Base-by-base conservation (phyloP, 2,113 vertebrate species). In the Echinops telfairi region DNA sequence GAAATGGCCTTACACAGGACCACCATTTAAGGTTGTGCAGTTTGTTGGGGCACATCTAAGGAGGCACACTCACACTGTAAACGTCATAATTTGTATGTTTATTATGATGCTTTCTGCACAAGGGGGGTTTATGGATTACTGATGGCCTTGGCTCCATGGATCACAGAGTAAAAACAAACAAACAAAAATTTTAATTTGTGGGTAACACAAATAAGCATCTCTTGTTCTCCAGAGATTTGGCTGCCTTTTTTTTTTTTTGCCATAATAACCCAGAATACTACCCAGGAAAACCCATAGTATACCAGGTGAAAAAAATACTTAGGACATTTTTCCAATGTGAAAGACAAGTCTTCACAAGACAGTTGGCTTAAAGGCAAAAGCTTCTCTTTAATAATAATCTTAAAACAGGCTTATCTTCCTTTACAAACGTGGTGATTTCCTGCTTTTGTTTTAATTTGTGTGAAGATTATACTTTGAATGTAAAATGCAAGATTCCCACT, bases 391-490 rank as follows among this genome's bases (percentile, higher is more conserved):
- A 68, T 31, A 91, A 80, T 86, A 88, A 77, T 88, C 66, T 83
- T 90, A 83, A 85, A 31, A 82, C 1, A 83, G 38, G 53, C 2
- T 62, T 86, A 75, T 33, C 73, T 85, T 92, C 68, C 70, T 93
- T 94, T 78, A 91, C 27, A 89, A 93, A 88, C 71, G 16, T 60
- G 19, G 78, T 53, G 3, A 33, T 75, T 4, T 73, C 82, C 14
- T 83, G 22, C 29, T 92, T 91, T 80, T 84, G 38, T 84, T 80
- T 57, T 43, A 91, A 76, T 91, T 79, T 95, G 10, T 80, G 77
- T 94, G 29, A 91, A 77, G 81, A 86, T 92, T 82, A 86, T 62
- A 82, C 31, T 88, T 90, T 29, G 81, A 57, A 91, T 76, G 12
- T 6, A 86, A 64, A 86, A 53, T 43, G 17, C 23, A 89, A 25